Percentiles rank a stretch among this genome's conserved stretches.
These are phyloP conservation scores for Cydia amplana DNA, from an alignment of 1,140 invertebrate genomes.

Conservation along the genomic window DNA sequence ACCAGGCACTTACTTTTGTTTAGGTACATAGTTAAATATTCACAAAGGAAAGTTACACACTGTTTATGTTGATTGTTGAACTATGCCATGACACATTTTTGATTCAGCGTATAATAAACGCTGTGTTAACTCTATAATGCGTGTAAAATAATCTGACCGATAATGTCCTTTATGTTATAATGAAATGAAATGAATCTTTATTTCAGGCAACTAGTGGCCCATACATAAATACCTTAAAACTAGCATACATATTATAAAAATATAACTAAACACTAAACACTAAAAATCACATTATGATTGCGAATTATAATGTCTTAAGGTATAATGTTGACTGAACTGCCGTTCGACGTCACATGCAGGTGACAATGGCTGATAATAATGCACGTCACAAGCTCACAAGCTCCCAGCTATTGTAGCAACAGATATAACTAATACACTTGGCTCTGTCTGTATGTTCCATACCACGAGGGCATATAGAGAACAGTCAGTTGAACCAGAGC, in stretches of 20 bases:
- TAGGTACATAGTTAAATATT: no score
- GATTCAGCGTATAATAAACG: neutral
- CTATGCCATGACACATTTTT: neutral
- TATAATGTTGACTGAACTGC: neutral
- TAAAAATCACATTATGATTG: no score
- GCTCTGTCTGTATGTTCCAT: neutral
- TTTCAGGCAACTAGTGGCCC: no score
- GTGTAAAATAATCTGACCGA: neutral
- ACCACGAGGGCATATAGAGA: no score
- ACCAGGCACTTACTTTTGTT: no score
- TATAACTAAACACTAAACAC: no score
- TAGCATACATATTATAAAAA: no score
- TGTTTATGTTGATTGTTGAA: neutral
- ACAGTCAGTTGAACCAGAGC: no score
- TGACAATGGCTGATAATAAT: slow-evolving; percentile 14
- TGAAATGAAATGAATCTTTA: no score
- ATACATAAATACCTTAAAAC: no score
- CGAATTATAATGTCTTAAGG: neutral
- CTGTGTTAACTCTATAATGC: neutral
- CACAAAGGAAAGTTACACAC: neutral
- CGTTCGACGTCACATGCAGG: neutral
- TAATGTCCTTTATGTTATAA: neutral
- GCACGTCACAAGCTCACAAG: neutral
- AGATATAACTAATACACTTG: neutral
- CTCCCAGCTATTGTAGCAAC: neutral